Percentiles rank a stretch among this genome's conserved stretches.
These are phyloP conservation scores for Agrochola lychnidis DNA, from an alignment of 2,888 invertebrate genomes.

Conservation along the genomic window DNA sequence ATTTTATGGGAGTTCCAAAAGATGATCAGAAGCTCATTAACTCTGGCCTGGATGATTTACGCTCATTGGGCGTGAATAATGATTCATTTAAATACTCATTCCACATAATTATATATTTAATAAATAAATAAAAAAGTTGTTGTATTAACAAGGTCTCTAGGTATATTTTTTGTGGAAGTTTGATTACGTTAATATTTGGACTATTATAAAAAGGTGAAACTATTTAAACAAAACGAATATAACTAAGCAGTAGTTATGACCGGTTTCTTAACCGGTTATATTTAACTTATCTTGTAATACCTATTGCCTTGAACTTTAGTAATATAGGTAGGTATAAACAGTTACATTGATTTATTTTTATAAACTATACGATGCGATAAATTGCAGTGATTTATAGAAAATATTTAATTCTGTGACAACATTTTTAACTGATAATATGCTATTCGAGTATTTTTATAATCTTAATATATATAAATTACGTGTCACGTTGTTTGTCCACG, in stretches of 20 bases:
- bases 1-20: neutral
- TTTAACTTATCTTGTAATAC: constrained; percentile 7
- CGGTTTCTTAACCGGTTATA: neutral
- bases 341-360: neutral
- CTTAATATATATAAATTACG: too few relatives aligned
- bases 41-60: too few relatives aligned
- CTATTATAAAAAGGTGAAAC: neutral
- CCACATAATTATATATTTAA: neutral
- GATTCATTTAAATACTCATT: too few relatives aligned
- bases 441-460: neutral
- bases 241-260: neutral
- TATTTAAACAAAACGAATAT: neutral
- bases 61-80: neutral
- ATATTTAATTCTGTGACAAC: neutral
- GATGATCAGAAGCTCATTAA: neutral
- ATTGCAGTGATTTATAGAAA: constrained; percentile 5
- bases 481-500: too few relatives aligned
- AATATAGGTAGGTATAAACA: neutral
- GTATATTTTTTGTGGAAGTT: too few relatives aligned
- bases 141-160: neutral
- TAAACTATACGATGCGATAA: neutral
- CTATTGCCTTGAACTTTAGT: constrained; percentile 13
- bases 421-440: constrained; percentile 5
- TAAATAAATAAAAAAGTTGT: neutral
- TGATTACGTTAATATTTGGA: neutral